Base-by-base conservation (phyloP, 2,888 invertebrate species). In the Parnassius apollo region DNA sequence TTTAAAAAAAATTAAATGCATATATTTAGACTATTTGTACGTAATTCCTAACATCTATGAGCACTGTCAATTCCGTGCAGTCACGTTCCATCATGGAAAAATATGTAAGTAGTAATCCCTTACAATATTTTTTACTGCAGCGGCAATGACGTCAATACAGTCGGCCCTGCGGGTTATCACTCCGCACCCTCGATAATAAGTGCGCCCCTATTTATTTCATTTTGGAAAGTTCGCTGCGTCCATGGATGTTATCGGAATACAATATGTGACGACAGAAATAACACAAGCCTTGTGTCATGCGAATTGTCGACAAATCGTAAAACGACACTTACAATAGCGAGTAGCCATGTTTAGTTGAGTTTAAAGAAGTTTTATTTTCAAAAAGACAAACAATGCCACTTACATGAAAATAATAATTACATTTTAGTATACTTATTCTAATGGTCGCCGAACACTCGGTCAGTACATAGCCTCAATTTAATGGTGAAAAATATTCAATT, bases 111-210 rank as follows among this genome's bases (percentile, higher is more conserved):
- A 13, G 10, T 11, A 13, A 50, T 12, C 12, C 49, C 22, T 44
- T 50, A 48, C 55, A 61, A 55, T 65, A 64, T 59, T 59, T 52
- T 59, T 59, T 57, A 55, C 49, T 53, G 25, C 59, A 13, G 50
- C 58, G 50, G 53, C 52, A 54, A 56, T 64, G 59, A 56, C 66
- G 53, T 65, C 59, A 60, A 50, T 54, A 42, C 22, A 49, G 71
- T 62, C 80, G 80, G 68, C 81, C 81, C 81, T 85, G 77, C 46
- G 59, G 51, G 62, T 68, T 76, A 77, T 85, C 81, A 76, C 62
- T 82, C 80, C 73, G 69, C 85, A 80, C 84, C 86, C 85, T 71
- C 66, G 78, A 77, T 76, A 79, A 79, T 80, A 81, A 70, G 61
- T 68, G 74, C 58, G 75, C 78, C 80, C 78, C 72, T 71, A 69